Base-by-base conservation (phyloP, 2,797 vertebrate genomes). In the Petrocephalus sullivani region DNA sequence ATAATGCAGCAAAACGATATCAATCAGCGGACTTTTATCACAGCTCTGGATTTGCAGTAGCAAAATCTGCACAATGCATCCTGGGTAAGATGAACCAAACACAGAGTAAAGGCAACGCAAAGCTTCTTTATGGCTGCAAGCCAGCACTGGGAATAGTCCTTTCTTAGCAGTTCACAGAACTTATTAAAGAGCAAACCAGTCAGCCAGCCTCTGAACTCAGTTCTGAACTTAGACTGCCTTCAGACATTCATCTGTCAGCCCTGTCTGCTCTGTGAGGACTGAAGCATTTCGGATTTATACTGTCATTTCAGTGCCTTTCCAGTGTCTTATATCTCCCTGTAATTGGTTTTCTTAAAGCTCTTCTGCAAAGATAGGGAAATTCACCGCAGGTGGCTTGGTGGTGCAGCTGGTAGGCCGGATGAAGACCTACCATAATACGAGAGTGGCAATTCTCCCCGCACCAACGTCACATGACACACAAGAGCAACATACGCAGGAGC, bases 401-500 rank as follows among this genome's bases (percentile, higher is more conserved):
- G 92, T 90, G 88, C 90, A 92, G 93, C 91, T 92, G 92, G 91
- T 88, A 93, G 91, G 91, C 92, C 93, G 90, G 67, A 33, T 9
- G 67, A 56, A 6, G 61, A 3, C 82, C 82, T 23, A 49, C 5
- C 9, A 51, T 10, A 28, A n/a, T 19, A 41, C 19, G 46, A 81
- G 82, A 49, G 46, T 21, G 28, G 21, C 19, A 12, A 28, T 53
- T 84, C 9, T 84, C 21, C n/a, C 82, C 23, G 1, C 21, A 1
- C 3, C 46, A 7, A 86, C 46, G 81, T 37, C 9, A n/a, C 88
- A 23, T 92, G 90, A 90, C 92, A 91, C 92, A 91, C 93, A 91
- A 93, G 94, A 94, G 93, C 91, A 90, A 90, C 92, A 91, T 89
- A 49, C 89, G 93, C 93, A 94, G 96, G 95, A 95, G 95, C 94